Conservation (phyloP, 2,113 vertebrate genomes). For the Choloepus hoffmanni region DNA sequence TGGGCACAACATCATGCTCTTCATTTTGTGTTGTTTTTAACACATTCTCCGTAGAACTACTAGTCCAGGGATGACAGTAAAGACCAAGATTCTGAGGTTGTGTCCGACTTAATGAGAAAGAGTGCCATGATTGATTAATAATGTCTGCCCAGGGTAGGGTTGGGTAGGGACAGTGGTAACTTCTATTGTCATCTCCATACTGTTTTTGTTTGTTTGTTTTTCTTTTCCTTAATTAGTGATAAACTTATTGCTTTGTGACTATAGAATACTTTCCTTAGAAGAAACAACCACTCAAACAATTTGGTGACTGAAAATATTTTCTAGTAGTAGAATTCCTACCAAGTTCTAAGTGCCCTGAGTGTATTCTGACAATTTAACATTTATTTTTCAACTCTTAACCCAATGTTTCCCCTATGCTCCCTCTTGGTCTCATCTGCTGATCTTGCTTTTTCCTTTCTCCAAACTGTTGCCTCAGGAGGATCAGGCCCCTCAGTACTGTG, state of each 20-base stretch:
- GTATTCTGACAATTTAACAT: neutral
- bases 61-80: neutral
- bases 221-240: neutral
- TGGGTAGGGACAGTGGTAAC: neutral
- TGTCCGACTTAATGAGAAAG: neutral
- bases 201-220: neutral
- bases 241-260: neutral
- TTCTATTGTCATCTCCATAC: neutral
- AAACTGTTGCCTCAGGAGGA: neutral
- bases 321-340: neutral
- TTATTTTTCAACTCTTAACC: neutral
- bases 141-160: neutral
- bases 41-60: neutral
- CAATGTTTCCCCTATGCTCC: neutral
- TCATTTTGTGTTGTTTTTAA: neutral
- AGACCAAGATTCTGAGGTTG: neutral
- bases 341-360: neutral
- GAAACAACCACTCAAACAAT: neutral
- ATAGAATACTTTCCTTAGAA: neutral
- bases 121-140: neutral
- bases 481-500: neutral
- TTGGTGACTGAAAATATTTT: slow-evolving; percentile 10
- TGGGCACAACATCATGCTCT: neutral
- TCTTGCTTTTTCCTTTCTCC: neutral
- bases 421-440: slow-evolving; percentile 3